Percentiles rank a stretch among this genome's conserved stretches.
phyloP scores from a whole-genome alignment of 30 jellyfish, hydroid and myxozoan species.

The Aurelia sp. region DNA sequence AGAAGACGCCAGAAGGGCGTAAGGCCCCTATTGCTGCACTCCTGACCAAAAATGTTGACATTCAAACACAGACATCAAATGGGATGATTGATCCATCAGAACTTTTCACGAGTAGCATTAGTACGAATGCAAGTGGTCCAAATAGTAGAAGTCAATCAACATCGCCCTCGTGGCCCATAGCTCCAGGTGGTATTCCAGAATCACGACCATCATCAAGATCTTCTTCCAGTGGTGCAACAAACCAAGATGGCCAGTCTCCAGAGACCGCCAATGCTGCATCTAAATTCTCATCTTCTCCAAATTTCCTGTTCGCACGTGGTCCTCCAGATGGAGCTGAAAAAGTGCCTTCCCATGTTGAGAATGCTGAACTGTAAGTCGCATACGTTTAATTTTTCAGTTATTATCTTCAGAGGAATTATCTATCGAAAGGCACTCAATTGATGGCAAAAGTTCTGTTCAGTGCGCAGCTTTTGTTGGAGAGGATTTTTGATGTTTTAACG shows the following conservation, averaged over 20 bases:
- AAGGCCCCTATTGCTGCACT: constrained; percentile 90
- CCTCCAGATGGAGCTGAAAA: constrained; percentile 99
- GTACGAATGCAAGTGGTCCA: constrained; percentile 66
- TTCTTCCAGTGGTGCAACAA: constrained; percentile 60
- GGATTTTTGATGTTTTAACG: no score
- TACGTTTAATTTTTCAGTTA: no score
- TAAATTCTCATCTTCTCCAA: constrained; percentile 96
- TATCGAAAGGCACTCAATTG: no score
- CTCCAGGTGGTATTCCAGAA: constrained; percentile 78
- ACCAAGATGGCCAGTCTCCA: constrained; percentile 73
- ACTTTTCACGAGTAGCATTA: constrained; percentile 24
- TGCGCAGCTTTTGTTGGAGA: no score
- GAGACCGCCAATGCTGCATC: constrained; percentile 65
- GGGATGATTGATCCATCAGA: constrained; percentile 86
- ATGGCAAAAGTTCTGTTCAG: no score
- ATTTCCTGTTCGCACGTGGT: constrained; percentile 96
- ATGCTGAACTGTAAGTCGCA: constrained; percentile 74
- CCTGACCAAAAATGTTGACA: constrained; percentile 73
- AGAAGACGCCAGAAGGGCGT: constrained; percentile 96
- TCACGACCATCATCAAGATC: constrained; percentile 73
- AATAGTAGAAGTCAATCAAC: constrained; percentile 90
- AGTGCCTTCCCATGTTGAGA: constrained; percentile 84
- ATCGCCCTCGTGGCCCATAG: constrained; percentile 95
- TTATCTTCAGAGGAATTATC: no score
- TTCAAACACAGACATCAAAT: constrained; percentile 88